Evolutionary conservation across 2,797 vertebrate genomes (phyloP).

Genomic region (Semaprochilodus insignis): DNA sequence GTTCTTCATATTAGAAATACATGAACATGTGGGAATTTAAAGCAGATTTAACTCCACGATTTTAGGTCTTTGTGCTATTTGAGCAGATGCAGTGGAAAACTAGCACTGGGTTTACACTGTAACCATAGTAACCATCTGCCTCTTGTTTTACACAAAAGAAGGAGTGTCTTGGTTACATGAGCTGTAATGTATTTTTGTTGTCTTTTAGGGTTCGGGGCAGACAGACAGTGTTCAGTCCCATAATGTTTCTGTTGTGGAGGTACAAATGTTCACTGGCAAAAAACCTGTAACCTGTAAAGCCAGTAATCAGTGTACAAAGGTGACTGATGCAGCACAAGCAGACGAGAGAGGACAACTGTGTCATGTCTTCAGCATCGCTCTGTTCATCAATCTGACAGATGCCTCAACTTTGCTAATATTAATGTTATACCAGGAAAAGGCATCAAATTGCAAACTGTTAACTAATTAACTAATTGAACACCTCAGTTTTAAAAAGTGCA

Average conservation of each 20-base stretch:
- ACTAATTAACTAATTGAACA: background rate
- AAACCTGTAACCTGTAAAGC: background rate
- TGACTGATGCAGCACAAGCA: background rate
- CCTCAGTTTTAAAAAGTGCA: background rate
- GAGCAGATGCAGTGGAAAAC: slow-evolving; percentile 39
- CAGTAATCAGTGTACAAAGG: background rate
- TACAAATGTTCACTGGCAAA: background rate
- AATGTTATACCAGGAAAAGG: background rate
- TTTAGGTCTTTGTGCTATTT: slow-evolving; percentile 22
- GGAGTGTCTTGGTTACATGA: slow-evolving; percentile 40
- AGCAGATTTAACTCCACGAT: slow-evolving; percentile 13
- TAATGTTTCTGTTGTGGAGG: background rate
- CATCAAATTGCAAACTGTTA: slow-evolving; percentile 15
- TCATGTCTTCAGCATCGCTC: background rate
- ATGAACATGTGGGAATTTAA: background rate
- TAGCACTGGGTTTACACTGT: slow-evolving; percentile 53
- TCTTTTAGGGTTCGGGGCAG: background rate
- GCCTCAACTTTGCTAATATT: background rate
- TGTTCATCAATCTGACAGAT: slow-evolving; percentile 13
- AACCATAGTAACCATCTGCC: slow-evolving; percentile 60
- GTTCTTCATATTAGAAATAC: slow-evolving; percentile 25
- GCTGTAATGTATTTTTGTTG: slow-evolving; percentile 20
- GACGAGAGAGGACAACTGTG: background rate
- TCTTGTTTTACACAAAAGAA: slow-evolving; percentile 45
- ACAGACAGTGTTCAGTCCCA: background rate